Percentiles rank a stretch among this genome's conserved stretches.
phyloP scores from a whole-genome alignment of 2,113 vertebrate species.

The Periophthalmodon schlosseri region DNA sequence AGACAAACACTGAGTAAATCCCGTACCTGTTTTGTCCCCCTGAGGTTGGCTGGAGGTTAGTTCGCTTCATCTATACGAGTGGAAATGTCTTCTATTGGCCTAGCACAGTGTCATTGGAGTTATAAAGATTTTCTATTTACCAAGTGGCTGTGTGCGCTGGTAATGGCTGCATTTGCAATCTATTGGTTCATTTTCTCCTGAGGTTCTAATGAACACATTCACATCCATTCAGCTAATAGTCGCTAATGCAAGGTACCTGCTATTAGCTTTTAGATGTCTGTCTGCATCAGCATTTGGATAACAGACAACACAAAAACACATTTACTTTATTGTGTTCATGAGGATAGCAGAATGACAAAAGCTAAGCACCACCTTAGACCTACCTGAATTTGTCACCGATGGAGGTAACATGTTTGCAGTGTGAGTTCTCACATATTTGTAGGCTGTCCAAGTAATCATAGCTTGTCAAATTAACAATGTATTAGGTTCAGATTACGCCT shows the following conservation, averaged over 20 bases:
- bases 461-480: too few species aligned
- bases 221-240: conserved; percentile 25
- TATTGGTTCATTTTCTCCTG: conserved; percentile 28
- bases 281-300: not conserved
- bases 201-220: conserved; percentile 22
- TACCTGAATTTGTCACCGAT: not conserved
- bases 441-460: too few species aligned
- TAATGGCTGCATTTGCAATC: conserved; percentile 39
- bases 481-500: too few species aligned
- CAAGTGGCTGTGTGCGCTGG: conserved; percentile 23
- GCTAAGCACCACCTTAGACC: not conserved
- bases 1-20: not conserved
- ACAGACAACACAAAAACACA: not conserved
- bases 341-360: not conserved
- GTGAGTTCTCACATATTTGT: too few species aligned
- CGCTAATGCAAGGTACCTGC: conserved; percentile 19
- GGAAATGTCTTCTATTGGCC: conserved; percentile 2
- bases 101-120: conserved; percentile 29
- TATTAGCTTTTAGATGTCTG: conserved; percentile 14
- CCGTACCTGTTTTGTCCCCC: not conserved
- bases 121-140: conserved; percentile 37
- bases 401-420: not conserved
- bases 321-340: not conserved
- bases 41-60: not conserved
- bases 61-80: conserved; percentile 3